A percentile compares a stretch with the other conserved stretches of the same genome.
These are phyloP conservation scores for Odontocolon sp. DNA, from an alignment of 2,888 invertebrate species.

Conservation along the genomic window DNA sequence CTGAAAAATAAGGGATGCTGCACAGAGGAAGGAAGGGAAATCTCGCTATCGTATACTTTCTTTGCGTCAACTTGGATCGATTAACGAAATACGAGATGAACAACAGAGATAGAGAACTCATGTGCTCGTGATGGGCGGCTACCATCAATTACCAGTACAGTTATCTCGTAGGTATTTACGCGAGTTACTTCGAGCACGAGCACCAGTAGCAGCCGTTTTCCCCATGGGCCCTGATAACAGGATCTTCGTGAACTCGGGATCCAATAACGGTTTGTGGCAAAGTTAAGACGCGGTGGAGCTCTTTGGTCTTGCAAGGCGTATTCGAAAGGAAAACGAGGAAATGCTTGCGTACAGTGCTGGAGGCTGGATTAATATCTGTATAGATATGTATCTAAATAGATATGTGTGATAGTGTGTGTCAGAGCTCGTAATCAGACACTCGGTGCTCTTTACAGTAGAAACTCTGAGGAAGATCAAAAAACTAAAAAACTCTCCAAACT, in stretches of 20 bases:
- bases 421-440: neutral
- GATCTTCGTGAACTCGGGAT: slow-evolving; percentile 29
- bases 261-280: slow-evolving; percentile 35
- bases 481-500: too few relatives aligned
- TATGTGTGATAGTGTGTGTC: neutral
- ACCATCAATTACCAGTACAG: slow-evolving; percentile 17
- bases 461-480: neutral
- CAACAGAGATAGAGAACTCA: neutral
- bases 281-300: slow-evolving; percentile 4
- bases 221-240: slow-evolving; percentile 21
- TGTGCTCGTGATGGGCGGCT: slow-evolving; percentile 27
- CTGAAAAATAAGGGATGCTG: too few relatives aligned
- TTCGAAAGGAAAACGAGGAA: slow-evolving; percentile 30
- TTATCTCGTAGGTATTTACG: slow-evolving; percentile 40
- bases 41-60: neutral
- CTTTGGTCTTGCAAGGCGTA: slow-evolving; percentile 5
- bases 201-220: slow-evolving; percentile 24
- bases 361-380: slow-evolving; percentile 5
- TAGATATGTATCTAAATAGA: neutral
- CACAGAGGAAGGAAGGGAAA: too few relatives aligned
- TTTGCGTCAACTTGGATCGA: slow-evolving; percentile 7
- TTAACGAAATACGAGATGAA: slow-evolving; percentile 1
- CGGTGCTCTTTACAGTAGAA: neutral
- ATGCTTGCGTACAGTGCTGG: neutral
- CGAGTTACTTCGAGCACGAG: slow-evolving; percentile 25